phyloP scores from a whole-genome alignment of 2,888 invertebrate species.

The Salpingus planirostris region DNA sequence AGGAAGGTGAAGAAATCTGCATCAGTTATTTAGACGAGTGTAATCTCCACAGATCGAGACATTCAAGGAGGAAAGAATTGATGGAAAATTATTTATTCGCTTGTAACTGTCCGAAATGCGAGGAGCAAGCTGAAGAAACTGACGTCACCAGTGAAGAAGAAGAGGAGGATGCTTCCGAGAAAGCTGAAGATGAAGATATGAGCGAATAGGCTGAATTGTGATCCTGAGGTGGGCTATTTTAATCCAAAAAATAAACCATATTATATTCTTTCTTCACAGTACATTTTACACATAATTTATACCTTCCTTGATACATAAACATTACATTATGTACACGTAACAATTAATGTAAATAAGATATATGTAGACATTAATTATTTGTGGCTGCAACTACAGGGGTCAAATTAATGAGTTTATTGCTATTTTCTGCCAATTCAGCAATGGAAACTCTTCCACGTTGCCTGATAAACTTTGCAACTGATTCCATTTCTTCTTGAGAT shows the following conservation, averaged over 20 bases:
- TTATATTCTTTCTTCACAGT: no score
- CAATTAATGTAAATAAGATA: no score
- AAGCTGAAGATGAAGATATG: constrained; percentile 42
- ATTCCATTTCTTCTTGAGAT: constrained; percentile 78
- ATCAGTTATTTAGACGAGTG: constrained; percentile 90
- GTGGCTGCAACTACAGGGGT: constrained; percentile 44
- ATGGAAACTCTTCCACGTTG: constrained; percentile 94
- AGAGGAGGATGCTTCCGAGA: no score
- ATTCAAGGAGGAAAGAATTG: constrained; percentile 74
- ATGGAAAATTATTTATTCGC: constrained; percentile 74
- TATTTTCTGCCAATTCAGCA: constrained; percentile 86
- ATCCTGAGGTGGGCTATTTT: no score
- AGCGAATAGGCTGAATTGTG: no score
- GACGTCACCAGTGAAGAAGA: constrained; percentile 80
- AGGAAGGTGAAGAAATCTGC: constrained; percentile 76
- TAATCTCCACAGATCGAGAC: constrained; percentile 66
- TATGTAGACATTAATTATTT: no score
- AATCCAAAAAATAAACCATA: no score
- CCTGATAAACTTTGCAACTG: constrained; percentile 90
- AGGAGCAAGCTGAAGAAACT: constrained; percentile 60
- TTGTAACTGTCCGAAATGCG: constrained; percentile 76
- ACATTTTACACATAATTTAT: no score
- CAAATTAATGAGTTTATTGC: constrained; percentile 84
- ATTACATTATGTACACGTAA: no score
- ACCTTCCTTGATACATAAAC: no score